Evolutionary conservation across 1,140 invertebrate species (phyloP), one percentile per base, ranked within the genome.

Genomic region (Pectinophora gossypiella): DNA sequence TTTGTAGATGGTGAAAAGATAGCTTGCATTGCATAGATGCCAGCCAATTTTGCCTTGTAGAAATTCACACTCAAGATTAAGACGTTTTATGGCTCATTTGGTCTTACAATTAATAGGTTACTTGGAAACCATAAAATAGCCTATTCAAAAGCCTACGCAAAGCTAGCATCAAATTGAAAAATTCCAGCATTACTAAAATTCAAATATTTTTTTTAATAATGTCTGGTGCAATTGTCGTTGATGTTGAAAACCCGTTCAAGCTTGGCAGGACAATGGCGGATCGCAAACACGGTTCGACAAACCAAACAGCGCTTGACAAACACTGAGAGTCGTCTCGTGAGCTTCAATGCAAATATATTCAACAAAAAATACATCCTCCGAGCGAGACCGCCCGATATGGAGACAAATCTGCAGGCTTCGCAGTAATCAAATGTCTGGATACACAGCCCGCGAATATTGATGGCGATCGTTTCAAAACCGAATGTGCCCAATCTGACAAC

Each of bases 301-400:
- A 64, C 54, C 72, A 72, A 77, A 76, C 68, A 76, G 57, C 52
- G 54, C 50, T 69, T 43, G 35, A 54, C 68, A 76, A 76, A 76
- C 61, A 78, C 42, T 54, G 58, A 59, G 54, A 54, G 52, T 50
- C 36, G 38, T 40, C 38, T 40, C 49, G 51, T n/a, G 9, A 32
- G 27, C 2, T 51, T 59, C 51, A 48, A 64, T 62, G 62, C 59
- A 64, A 72, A 72, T 66, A 50, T 52, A 61, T 64, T 60, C 32
- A 19, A 48, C 56, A 55, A 61, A 59, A 32, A 32, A 32, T 32
- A 32, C n/a, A 7, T 36, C 49, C 45, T 51, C 46, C 44, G 16
- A 19, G 6, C 15, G 36, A n/a, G 47, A 49, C 42, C 54, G 42
- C 54, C 43, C 10, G 43, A 55, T 62, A 50, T 46, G 38, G 21